Evolutionary conservation across 2,888 invertebrate genomes (phyloP).

Genomic region (Deroplatys truncata): DNA sequence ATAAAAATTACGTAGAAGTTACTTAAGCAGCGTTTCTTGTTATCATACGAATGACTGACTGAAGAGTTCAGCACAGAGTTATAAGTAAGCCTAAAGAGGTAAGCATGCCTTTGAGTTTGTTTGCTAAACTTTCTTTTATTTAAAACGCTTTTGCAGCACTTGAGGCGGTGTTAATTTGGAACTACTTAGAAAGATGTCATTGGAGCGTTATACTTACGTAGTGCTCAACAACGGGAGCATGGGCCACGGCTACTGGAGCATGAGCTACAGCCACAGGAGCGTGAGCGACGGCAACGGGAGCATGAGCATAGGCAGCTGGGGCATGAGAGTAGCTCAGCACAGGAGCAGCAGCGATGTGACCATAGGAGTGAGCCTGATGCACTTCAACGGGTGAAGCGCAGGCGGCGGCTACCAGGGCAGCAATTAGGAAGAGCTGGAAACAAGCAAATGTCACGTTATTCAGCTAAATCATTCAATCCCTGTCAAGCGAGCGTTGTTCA

Average conservation of each 20-base stretch:
- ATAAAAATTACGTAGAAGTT: too few species aligned
- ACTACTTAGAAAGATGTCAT: too few species aligned
- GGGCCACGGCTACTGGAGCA: background rate
- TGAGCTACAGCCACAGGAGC: background rate
- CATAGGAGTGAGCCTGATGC: background rate
- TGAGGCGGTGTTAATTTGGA: too few species aligned
- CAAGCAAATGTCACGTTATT: background rate
- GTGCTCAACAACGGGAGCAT: background rate
- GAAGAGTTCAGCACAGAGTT: too few species aligned
- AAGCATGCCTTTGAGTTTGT: too few species aligned
- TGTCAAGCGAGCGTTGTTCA: too few species aligned
- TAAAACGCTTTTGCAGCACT: too few species aligned
- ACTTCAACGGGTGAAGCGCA: background rate
- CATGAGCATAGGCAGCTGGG: background rate
- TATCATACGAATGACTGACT: too few species aligned
- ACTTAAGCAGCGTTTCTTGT: too few species aligned
- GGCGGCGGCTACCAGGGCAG: background rate
- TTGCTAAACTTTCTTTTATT: too few species aligned
- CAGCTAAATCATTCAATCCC: too few species aligned
- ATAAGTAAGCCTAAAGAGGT: too few species aligned
- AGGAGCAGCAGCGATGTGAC: background rate
- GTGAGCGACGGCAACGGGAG: background rate
- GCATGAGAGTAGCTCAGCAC: background rate
- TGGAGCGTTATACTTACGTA: background rate
- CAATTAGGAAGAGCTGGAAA: background rate